phyloP scores from a whole-genome alignment of 2,113 vertebrate species.

The Menura novaehollandiae region DNA sequence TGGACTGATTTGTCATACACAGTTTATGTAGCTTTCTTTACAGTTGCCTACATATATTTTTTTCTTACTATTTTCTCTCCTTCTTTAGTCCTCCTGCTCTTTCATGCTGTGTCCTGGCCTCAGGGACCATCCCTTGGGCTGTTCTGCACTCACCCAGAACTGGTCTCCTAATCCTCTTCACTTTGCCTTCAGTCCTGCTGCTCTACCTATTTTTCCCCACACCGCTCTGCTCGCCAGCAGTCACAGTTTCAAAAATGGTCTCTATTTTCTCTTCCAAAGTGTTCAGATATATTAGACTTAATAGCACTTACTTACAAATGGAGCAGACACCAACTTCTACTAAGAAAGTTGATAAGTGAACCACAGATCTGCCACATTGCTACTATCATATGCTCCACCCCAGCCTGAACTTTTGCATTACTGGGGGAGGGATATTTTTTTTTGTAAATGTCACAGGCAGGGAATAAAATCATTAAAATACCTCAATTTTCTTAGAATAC shows the following conservation, averaged over 20 bases:
- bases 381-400: neutral
- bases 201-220: neutral
- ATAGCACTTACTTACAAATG: neutral
- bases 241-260: conserved; percentile 59
- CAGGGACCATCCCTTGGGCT: conserved; percentile 42
- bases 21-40: neutral
- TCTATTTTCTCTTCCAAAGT: conserved; percentile 47
- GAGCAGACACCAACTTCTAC: neutral
- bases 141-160: conserved; percentile 20
- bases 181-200: neutral
- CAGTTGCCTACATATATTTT: conserved; percentile 30
- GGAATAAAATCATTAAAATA: neutral
- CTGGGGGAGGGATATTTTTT: neutral
- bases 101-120: conserved; percentile 7
- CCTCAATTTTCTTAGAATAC: neutral
- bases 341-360: neutral
- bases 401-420: neutral
- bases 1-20: neutral
- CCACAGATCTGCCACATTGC: neutral
- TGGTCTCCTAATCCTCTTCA: conserved; percentile 7
- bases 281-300: neutral
- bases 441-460: neutral
- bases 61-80: conserved; percentile 17
- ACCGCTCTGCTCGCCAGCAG: neutral
- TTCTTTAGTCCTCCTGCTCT: conserved; percentile 7